Conservation (phyloP, 2,113 vertebrate genomes). For the Lampris megalopsis region DNA sequence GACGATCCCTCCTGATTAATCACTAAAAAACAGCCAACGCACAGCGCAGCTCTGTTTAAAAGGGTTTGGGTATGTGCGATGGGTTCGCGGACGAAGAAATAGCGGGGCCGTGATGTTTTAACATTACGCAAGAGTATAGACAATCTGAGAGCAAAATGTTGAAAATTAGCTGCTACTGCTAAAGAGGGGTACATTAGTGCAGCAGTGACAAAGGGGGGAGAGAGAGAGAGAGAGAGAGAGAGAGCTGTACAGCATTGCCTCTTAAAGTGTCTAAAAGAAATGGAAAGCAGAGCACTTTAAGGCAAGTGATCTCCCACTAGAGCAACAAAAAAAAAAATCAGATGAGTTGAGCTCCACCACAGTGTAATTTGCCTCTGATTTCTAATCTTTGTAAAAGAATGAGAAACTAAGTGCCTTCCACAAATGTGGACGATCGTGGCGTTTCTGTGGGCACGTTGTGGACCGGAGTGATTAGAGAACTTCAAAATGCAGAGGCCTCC, state of each 20-base stretch:
- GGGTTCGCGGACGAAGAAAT: background rate
- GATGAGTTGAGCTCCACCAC: constrained; percentile 63
- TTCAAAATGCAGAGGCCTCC: constrained; percentile 80
- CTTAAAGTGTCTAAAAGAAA: constrained; percentile 49
- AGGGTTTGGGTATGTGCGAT: too few species aligned
- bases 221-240: constrained; percentile 3
- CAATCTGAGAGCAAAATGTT: background rate
- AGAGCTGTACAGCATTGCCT: constrained; percentile 13
- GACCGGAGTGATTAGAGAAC: constrained; percentile 81
- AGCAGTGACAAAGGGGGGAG: constrained; percentile 6
- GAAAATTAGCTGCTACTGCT: background rate
- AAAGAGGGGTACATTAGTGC: background rate
- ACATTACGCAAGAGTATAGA: background rate
- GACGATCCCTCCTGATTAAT: background rate
- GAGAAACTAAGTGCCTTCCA: constrained; percentile 71
- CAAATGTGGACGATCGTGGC: constrained; percentile 70
- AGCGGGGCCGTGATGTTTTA: constrained; percentile 27
- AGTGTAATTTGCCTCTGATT: constrained; percentile 76
- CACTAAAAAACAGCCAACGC: too few species aligned
- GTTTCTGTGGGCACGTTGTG: constrained; percentile 80
- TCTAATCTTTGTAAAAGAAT: constrained; percentile 78
- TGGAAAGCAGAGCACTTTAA: constrained; percentile 60
- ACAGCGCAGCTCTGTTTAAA: background rate
- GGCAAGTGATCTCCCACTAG: constrained; percentile 66
- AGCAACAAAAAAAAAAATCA: constrained; percentile 55